Conservation (phyloP, 2,888 invertebrate species). For the Ochropacha duplaris region DNA sequence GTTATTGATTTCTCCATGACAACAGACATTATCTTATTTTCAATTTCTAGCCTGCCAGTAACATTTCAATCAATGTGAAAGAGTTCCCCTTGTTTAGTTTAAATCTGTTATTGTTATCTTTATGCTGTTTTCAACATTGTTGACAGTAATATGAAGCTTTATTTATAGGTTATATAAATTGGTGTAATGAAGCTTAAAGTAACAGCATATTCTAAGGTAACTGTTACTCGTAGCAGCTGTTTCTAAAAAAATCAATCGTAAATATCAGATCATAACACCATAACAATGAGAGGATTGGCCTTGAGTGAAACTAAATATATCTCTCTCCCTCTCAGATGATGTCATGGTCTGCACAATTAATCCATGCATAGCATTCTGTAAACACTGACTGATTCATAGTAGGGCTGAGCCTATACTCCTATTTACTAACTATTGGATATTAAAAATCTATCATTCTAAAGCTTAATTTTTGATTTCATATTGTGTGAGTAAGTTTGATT, state of each 20-base stretch:
- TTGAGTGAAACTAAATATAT: constrained; percentile 35
- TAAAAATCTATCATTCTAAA: not conserved
- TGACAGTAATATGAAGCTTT: constrained; percentile 12
- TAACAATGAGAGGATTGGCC: constrained; percentile 29
- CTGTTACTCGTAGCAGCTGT: not conserved
- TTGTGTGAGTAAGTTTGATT: constrained; percentile 22
- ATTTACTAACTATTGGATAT: not conserved
- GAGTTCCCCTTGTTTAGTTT: not conserved
- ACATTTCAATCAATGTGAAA: not conserved
- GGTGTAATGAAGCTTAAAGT: constrained; percentile 62
- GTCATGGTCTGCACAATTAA: constrained; percentile 33
- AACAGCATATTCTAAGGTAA: constrained; percentile 67
- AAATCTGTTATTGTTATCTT: not conserved
- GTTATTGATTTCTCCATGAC: constrained; percentile 54
- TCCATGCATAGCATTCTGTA: not conserved
- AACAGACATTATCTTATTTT: constrained; percentile 38
- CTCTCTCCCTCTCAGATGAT: constrained; percentile 45
- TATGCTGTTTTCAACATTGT: no score
- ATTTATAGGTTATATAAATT: constrained; percentile 53
- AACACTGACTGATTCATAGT: not conserved
- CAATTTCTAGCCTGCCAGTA: constrained; percentile 25
- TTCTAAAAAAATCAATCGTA: not conserved
- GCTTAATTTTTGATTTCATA: not conserved
- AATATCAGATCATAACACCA: not conserved
- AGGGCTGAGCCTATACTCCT: not conserved